phyloP scores from a whole-genome alignment of 2,888 invertebrate species.

The Desoria tigrina region DNA sequence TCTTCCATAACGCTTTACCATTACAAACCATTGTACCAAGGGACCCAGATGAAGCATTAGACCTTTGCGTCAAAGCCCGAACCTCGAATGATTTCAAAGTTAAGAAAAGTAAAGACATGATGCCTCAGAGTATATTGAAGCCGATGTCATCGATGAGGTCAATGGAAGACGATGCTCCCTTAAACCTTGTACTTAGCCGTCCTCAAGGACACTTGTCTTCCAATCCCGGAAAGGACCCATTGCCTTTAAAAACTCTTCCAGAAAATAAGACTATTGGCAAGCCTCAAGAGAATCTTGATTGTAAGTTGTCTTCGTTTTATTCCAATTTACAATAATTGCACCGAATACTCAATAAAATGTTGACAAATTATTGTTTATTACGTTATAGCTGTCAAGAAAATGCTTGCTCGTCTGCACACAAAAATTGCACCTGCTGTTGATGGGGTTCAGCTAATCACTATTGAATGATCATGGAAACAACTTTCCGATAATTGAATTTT shows the following conservation, averaged over 20 bases:
- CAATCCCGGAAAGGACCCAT: not conserved
- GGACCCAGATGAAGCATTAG: conserved; percentile 26
- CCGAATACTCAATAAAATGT: not conserved
- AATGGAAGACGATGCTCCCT: conserved; percentile 10
- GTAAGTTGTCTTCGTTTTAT: conserved; percentile 22
- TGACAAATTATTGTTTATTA: no score
- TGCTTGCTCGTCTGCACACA: conserved; percentile 41
- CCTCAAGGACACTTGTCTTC: not conserved
- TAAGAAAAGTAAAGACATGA: not conserved
- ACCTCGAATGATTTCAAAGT: not conserved
- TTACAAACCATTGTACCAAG: conserved; percentile 1
- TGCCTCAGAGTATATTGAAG: conserved; percentile 11
- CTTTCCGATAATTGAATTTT: not conserved
- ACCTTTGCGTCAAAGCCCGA: conserved; percentile 30
- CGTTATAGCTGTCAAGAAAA: conserved; percentile 41
- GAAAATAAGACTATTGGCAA: conserved; percentile 3
- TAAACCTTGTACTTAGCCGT: conserved; percentile 9
- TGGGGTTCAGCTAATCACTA: conserved; percentile 42
- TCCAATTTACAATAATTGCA: no score
- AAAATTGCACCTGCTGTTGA: conserved; percentile 41
- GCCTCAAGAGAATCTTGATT: conserved; percentile 31
- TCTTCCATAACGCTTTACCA: conserved; percentile 7
- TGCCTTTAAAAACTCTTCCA: conserved; percentile 1
- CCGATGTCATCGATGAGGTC: not conserved
- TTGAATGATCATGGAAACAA: conserved; percentile 29